These are phyloP conservation scores for Scopus umbretta DNA, from an alignment of 2,113 vertebrate genomes.

Conservation along the genomic window DNA sequence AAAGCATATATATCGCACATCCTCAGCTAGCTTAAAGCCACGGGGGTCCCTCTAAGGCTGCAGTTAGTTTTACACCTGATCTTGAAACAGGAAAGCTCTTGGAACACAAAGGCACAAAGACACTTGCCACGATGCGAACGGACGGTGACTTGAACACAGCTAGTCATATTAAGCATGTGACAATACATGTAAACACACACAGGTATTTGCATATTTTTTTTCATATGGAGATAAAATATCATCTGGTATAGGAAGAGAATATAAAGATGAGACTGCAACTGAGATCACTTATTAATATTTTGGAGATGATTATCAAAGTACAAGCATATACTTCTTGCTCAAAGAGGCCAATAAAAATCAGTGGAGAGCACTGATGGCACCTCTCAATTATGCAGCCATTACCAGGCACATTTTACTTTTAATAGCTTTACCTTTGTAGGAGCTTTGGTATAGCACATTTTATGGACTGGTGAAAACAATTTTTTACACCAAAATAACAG, in stretches of 20 bases:
- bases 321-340: background rate
- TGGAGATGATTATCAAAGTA: background rate
- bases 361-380: background rate
- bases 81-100: background rate
- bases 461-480: background rate
- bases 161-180: background rate
- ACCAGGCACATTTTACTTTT: background rate
- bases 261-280: background rate
- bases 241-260: background rate
- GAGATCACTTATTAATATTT: background rate
- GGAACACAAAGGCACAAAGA: background rate
- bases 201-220: background rate
- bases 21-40: background rate
- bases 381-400: background rate
- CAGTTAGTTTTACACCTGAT: background rate
- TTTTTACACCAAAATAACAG: background rate
- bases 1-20: background rate
- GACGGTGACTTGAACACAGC: background rate
- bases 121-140: background rate
- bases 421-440: background rate
- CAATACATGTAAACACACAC: background rate
- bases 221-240: background rate
- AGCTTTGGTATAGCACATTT: background rate
- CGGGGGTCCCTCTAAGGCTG: accelerated
- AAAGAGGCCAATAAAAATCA: background rate